Evolutionary conservation across 2,797 vertebrate genomes (phyloP).

Genomic region (Thamnophis elegans): DNA sequence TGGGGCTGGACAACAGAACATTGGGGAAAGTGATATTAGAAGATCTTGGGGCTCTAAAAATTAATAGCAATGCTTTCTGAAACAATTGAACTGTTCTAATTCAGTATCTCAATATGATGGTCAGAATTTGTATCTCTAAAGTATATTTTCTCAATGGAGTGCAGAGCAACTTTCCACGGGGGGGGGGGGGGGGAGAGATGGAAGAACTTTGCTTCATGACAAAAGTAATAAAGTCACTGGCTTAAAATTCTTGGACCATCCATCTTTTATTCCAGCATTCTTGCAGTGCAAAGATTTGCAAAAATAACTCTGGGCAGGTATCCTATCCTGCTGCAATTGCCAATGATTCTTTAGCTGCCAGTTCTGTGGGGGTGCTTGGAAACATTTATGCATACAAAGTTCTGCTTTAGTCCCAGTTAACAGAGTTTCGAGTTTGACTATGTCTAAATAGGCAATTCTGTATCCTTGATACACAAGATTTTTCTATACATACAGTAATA

Average conservation of each 20-base stretch:
- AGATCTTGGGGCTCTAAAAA: background rate
- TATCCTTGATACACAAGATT: background rate
- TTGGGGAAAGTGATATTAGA: background rate
- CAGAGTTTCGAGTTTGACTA: background rate
- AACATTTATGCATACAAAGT: background rate
- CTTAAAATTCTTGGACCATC: background rate
- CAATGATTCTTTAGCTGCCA: background rate
- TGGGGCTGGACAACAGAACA: background rate
- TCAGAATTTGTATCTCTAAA: background rate
- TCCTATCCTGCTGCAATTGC: background rate
- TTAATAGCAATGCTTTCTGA: background rate
- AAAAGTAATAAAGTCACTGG: background rate
- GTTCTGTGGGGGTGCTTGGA: background rate
- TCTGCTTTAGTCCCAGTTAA: background rate
- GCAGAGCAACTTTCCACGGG: background rate
- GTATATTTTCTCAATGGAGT: background rate
- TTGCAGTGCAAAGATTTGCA: background rate
- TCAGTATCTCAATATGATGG: background rate
- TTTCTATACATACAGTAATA: background rate
- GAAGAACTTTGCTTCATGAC: background rate
- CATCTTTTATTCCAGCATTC: background rate
- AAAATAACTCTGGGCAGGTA: background rate
- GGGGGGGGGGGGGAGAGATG: rapidly evolving
- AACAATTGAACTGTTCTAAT: background rate
- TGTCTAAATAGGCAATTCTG: background rate